These are phyloP conservation scores for Cryptoprocta ferox DNA, from an alignment of 2,797 vertebrate genomes.

Conservation along the genomic window DNA sequence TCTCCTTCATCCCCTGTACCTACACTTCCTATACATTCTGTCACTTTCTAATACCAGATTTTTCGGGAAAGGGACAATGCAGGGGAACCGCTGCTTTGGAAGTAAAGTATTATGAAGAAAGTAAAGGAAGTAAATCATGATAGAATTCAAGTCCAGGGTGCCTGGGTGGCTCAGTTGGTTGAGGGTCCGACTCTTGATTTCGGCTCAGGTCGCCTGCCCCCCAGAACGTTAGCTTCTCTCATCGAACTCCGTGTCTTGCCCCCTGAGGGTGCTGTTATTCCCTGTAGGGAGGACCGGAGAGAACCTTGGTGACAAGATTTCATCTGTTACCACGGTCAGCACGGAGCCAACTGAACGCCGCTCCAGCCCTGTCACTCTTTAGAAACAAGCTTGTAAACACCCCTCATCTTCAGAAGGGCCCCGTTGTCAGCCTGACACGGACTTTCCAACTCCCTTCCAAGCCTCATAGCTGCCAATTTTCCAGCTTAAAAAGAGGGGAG, in stretches of 20 bases:
- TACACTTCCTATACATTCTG: not conserved
- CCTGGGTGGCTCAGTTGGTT: no score
- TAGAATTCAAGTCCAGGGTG: rapidly evolving
- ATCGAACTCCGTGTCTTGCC: not conserved
- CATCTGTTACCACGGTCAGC: rapidly evolving
- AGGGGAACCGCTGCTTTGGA: not conserved
- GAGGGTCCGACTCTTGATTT: no score
- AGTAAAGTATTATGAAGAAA: not conserved
- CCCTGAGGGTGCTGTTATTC: rapidly evolving
- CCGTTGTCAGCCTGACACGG: not conserved
- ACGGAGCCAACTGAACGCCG: rapidly evolving
- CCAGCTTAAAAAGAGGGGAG: slow-evolving; percentile 41
- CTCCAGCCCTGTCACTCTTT: rapidly evolving
- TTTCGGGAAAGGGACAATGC: not conserved
- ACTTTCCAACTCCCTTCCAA: slow-evolving; percentile 21
- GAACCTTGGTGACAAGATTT: rapidly evolving
- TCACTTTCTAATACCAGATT: rapidly evolving
- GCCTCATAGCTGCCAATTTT: slow-evolving; percentile 35
- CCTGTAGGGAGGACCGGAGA: not conserved
- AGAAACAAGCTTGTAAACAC: not conserved
- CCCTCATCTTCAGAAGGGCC: not conserved
- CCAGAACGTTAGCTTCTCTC: not conserved
- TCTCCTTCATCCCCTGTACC: not conserved
- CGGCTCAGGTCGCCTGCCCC: not conserved
- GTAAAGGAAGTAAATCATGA: rapidly evolving